phyloP scores from a whole-genome alignment of 2,113 vertebrate genomes.

The Nymphicus hollandicus region DNA sequence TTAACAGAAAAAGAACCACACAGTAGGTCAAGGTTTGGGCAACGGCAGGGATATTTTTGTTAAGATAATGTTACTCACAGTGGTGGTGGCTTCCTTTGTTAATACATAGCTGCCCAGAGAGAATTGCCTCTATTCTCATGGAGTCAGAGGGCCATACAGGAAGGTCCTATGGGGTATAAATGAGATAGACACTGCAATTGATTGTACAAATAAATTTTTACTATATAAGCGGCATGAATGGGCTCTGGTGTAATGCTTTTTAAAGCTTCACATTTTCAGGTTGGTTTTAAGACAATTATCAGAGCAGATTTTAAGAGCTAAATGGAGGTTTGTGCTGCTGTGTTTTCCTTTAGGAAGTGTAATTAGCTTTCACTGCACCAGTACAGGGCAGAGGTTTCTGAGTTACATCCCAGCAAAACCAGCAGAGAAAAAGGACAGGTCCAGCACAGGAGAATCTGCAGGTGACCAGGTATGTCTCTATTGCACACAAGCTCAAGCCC shows the following conservation, averaged over 20 bases:
- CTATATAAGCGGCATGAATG: neutral
- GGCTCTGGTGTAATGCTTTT: neutral
- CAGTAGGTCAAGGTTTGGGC: conserved; percentile 57
- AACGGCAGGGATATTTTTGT: conserved; percentile 47
- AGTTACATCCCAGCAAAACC: neutral
- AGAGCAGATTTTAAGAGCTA: neutral
- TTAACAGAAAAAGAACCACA: conserved; percentile 46
- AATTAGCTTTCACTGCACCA: neutral
- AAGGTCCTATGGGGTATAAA: neutral
- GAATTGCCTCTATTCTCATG: conserved; percentile 35
- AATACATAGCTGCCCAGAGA: conserved; percentile 15
- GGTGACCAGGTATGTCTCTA: neutral
- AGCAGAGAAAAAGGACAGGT: neutral
- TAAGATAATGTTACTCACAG: conserved; percentile 17
- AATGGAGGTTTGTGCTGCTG: neutral
- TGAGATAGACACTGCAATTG: neutral
- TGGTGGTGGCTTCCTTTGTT: conserved; percentile 33
- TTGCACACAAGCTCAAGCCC: neutral
- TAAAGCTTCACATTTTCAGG: neutral
- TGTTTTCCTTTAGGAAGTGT: neutral
- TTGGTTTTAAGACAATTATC: conserved; percentile 26
- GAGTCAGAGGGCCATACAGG: neutral
- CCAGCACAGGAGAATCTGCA: neutral
- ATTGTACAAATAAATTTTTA: conserved; percentile 24
- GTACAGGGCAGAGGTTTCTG: neutral